Evolutionary conservation across 2,888 invertebrate genomes (phyloP).

Genomic region (Ophion costatus): DNA sequence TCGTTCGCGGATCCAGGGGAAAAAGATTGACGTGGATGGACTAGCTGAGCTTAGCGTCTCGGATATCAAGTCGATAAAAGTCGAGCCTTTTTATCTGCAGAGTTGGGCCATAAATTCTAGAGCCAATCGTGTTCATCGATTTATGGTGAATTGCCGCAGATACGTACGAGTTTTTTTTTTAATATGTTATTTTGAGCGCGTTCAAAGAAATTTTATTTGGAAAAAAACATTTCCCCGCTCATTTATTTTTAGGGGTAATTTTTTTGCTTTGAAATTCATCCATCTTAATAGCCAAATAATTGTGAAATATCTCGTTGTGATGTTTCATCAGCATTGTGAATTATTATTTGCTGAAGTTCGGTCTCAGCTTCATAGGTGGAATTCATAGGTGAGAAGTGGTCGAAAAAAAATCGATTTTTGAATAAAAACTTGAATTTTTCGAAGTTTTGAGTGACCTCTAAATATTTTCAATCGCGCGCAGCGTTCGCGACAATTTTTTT

Average conservation of each 20-base stretch:
- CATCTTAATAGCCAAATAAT: neutral
- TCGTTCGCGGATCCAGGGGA: constrained; percentile 18
- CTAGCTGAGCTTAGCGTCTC: constrained; percentile 10
- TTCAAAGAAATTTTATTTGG: too few relatives aligned
- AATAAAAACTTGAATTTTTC: too few relatives aligned
- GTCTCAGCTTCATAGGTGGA: neutral
- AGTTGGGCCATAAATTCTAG: constrained; percentile 1
- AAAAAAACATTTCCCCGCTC: too few relatives aligned
- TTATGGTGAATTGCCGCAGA: neutral
- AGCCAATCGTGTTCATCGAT: neutral
- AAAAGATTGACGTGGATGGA: constrained; percentile 14
- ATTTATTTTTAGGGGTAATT: too few relatives aligned
- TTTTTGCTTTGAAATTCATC: neutral
- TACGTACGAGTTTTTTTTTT: too few relatives aligned
- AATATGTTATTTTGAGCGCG: too few relatives aligned
- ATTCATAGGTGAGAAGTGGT: too few relatives aligned
- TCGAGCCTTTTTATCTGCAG: neutral
- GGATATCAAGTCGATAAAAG: constrained; percentile 15
- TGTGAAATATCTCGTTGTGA: neutral
- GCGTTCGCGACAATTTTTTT: too few relatives aligned
- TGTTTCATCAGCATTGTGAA: neutral
- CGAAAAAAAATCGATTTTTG: too few relatives aligned
- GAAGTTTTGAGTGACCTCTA: too few relatives aligned
- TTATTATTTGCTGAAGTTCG: neutral
- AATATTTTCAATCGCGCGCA: too few relatives aligned